Percentiles rank a stretch among this genome's conserved stretches.
Evolutionary conservation across 1,140 invertebrate species (phyloP).

Genomic region (Ceratosolen solmsi): DNA sequence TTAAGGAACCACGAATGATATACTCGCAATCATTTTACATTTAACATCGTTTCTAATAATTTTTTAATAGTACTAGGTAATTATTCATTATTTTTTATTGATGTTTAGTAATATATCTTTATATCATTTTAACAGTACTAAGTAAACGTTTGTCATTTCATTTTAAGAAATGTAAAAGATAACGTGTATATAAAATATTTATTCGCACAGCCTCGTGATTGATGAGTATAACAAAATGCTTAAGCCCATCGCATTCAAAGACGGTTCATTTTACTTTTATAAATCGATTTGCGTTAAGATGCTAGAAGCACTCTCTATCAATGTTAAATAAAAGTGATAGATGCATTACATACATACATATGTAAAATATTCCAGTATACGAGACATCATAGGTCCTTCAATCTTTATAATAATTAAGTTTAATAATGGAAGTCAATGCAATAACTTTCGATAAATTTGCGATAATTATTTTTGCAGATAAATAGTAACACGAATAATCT

Average conservation of each 20-base stretch:
- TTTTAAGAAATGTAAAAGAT: slow-evolving; percentile 43
- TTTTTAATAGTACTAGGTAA: slow-evolving; percentile 35
- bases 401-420: slow-evolving; percentile 38
- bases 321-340: slow-evolving; percentile 44
- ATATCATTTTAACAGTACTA: slow-evolving; percentile 30
- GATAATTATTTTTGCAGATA: slow-evolving; percentile 23
- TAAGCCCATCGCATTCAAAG: slow-evolving; percentile 44
- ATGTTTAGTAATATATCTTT: slow-evolving; percentile 33
- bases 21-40: slow-evolving; percentile 36
- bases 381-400: slow-evolving; percentile 41
- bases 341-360: slow-evolving; percentile 52
- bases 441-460: slow-evolving; percentile 43
- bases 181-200: slow-evolving; percentile 51
- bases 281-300: slow-evolving; percentile 32
- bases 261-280: slow-evolving; percentile 33
- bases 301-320: slow-evolving; percentile 30
- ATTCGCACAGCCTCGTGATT: slow-evolving; percentile 55
- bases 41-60: slow-evolving; percentile 30
- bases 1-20: slow-evolving; percentile 39
- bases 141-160: slow-evolving; percentile 42
- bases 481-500: slow-evolving; percentile 26
- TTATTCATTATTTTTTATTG: slow-evolving; percentile 26
- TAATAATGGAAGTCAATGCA: slow-evolving; percentile 43
- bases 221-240: slow-evolving; percentile 54
- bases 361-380: slow-evolving; percentile 43